Evolutionary conservation across 1,140 invertebrate species (phyloP), one percentile per base, ranked within the genome.

Genomic region (Plutomurus gul): DNA sequence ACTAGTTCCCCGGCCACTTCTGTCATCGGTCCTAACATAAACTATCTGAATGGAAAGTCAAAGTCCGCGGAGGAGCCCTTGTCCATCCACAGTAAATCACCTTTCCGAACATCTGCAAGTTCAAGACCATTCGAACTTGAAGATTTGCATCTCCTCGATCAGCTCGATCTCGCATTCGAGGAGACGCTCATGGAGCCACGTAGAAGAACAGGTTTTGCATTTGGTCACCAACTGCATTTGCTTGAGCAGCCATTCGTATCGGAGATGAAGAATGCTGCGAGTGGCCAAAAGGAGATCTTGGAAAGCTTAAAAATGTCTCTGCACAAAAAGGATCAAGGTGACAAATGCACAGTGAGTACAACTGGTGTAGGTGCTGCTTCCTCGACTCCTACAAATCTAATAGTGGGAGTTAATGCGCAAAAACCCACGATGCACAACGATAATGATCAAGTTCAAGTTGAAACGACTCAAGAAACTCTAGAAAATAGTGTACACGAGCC

Each of bases 131-230:
- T 84, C 72, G 83, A 84, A 65, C 22, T 81, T 36, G 82, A 83
- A 60, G 79, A 83, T 72, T 27, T 81, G 16, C 75, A 81, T 72
- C 56, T 84, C 27, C 71, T 84, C 16, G 81, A 84, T 37, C 83
- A 84, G 65, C 70, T 84, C 16, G 83, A 84, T 72, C 43, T 82
- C 11, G 83, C 81, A 20, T 84, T 84, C 39, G 83, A 84, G 37
- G 81, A 84, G 75, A 82, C 83, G n/a, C 75, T 84, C 3, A 72
- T 79, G 71, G 78, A 80, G n/a, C 75, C 78, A 22, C 27, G 75
- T n/a, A 56, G 72, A 60, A 27, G 78, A 25, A 46, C 76, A 40
- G 76, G 80, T 74, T 74, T 76, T 71, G 56, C 77, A 74, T 79
- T 75, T 40, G 77, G 77, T 51, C 65, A 79, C 71, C 77, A 79